Conservation (phyloP, 1,140 invertebrate genomes). For the Papilio polytes region DNA sequence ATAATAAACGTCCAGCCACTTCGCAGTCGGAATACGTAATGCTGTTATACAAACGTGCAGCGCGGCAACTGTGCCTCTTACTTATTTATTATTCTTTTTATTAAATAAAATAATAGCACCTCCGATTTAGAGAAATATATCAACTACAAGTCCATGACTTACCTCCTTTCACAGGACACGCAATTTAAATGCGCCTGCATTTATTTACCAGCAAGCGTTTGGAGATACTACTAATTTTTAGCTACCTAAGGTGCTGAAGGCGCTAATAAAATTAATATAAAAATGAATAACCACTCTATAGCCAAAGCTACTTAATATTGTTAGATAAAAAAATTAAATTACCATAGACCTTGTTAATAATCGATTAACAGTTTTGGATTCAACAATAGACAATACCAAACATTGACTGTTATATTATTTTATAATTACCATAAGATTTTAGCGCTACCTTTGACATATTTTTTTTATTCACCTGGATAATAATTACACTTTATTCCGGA, state of each 20-base stretch:
- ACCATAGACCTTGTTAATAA: too few relatives aligned
- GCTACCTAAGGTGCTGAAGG: neutral
- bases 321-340: too few relatives aligned
- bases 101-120: neutral
- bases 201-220: neutral
- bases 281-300: too few relatives aligned
- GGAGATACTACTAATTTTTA: neutral
- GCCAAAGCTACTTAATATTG: too few relatives aligned
- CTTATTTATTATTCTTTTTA: conserved; percentile 2
- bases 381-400: too few relatives aligned
- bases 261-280: neutral
- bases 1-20: conserved; percentile 4
- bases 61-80: neutral
- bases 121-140: neutral
- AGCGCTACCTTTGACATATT: too few relatives aligned
- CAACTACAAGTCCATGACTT: neutral
- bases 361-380: too few relatives aligned
- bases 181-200: neutral
- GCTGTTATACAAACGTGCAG: neutral
- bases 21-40: conserved; percentile 7
- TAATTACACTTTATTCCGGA: neutral
- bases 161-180: neutral
- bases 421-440: too few relatives aligned
- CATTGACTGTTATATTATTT: too few relatives aligned
- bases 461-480: too few relatives aligned